Base-by-base conservation (phyloP, 2,797 vertebrate species). In the Remorina albescens region DNA sequence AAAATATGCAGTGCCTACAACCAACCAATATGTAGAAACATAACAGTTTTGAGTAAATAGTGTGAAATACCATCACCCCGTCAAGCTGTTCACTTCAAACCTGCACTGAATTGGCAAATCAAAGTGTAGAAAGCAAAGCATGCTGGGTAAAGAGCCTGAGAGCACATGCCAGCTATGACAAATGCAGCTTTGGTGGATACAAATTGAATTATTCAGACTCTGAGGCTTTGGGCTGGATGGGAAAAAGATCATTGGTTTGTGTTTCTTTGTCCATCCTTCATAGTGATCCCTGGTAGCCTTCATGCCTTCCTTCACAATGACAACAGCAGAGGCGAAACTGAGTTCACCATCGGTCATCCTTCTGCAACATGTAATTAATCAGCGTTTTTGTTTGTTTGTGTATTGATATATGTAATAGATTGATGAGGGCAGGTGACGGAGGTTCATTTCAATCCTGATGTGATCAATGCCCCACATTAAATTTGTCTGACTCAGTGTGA, bases 131-230 rank as follows among this genome's bases (percentile, higher is more conserved):
- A 74, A 79, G 85, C 77, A 84, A 84, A 84, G 89, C 84, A 87
- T 91, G 42, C 56, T 88, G 87, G 90, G 84, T 75, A 86, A 82
- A 83, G 69, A 70, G 83, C 83, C 87, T 9, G 70, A 46, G 73
- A 88, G 85, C 76, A 76, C 49, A 82, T 53, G 76, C 46, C 78
- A 72, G 77, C 80, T 77, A 77, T 91, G 88, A 91, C 84, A 88
- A 90, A 90, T 91, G 86, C 63, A 75, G 80, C 87, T 89, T 91
- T 76, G 74, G 88, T 86, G 80, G 88, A 89, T 88, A 92, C 85
- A 91, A 90, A 92, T 90, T 87, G 85, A 91, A 92, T 92, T 88
- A 90, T 93, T 92, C 82, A 82, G 82, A 87, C 85, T 83, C 70
- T 60, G 80, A 81, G 80, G 86, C 86, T 87, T 67, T 51, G 74